A percentile compares a stretch with the other conserved stretches of the same genome.
Conservation (phyloP, 2,797 vertebrate species). For the Coregonus ussuriensis region DNA sequence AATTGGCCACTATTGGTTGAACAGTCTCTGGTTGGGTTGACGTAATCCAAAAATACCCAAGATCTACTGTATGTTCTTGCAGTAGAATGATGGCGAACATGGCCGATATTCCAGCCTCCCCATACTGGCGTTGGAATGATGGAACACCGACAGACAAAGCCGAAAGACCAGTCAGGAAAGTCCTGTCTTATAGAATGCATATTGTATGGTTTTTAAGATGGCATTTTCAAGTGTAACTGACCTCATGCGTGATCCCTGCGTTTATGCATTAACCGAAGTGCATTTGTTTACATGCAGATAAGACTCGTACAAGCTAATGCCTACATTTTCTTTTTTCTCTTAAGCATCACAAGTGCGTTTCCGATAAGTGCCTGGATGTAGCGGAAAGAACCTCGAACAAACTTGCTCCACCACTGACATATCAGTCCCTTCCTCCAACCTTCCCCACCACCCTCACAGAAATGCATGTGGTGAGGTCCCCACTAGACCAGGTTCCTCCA, state of each 20-base stretch:
- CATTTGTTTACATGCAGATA: conserved; percentile 58
- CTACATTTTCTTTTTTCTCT: conserved; percentile 37
- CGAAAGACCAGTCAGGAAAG: neutral
- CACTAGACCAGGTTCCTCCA: neutral
- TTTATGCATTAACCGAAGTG: conserved; percentile 44
- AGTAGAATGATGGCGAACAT: neutral
- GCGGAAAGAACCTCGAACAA: conserved; percentile 19
- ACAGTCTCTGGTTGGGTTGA: neutral
- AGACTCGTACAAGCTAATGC: conserved; percentile 64
- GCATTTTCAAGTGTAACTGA: conserved; percentile 30
- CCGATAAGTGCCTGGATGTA: conserved; percentile 59
- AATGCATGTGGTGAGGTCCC: neutral
- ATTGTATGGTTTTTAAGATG: conserved; percentile 23
- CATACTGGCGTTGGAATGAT: neutral
- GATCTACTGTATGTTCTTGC: neutral
- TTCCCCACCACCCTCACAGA: neutral
- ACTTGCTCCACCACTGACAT: neutral
- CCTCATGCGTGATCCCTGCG: conserved; percentile 40
- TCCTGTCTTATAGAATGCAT: conserved; percentile 13
- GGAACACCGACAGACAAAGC: conserved; percentile 1
- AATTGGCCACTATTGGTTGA: neutral
- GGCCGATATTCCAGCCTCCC: neutral
- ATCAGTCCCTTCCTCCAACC: conserved; percentile 5
- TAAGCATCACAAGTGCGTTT: conserved; percentile 52
- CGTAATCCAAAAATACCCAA: neutral